phyloP scores from a whole-genome alignment of 2,113 vertebrate species.

The Hassar affinis region DNA sequence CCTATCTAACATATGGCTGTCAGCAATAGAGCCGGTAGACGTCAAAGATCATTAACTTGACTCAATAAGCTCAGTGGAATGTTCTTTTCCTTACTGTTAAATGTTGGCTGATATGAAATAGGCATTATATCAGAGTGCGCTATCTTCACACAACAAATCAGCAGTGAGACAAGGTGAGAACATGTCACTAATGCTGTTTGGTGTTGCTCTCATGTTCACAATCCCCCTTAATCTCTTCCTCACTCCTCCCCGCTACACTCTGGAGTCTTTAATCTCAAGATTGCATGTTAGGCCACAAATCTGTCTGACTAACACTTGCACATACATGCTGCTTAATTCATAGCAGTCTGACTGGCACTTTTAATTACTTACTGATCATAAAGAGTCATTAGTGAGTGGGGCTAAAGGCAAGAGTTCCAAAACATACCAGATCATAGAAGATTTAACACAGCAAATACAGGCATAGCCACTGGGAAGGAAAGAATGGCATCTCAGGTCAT shows the following conservation, averaged over 20 bases:
- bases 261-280: conserved; percentile 39
- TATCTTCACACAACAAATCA: conserved; percentile 7
- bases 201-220: conserved; percentile 41
- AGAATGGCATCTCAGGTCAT: neutral
- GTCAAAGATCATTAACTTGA: neutral
- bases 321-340: conserved; percentile 23
- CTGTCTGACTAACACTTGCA: conserved; percentile 29
- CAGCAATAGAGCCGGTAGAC: neutral
- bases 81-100: conserved; percentile 23
- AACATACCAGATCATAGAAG: conserved; percentile 45
- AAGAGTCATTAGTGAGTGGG: conserved; percentile 52
- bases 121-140: conserved; percentile 2
- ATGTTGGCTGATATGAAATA: conserved; percentile 13
- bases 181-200: conserved; percentile 37
- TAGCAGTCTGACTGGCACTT: conserved; percentile 40
- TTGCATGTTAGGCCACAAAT: conserved; percentile 31
- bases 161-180: conserved; percentile 44
- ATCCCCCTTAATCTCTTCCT: conserved; percentile 19
- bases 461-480: neutral
- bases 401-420: conserved; percentile 39
- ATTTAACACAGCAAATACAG: conserved; percentile 29
- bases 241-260: conserved; percentile 16
- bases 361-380: conserved; percentile 51
- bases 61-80: neutral
- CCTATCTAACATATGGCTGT: neutral